Percentiles rank a stretch among this genome's conserved stretches.
phyloP scores from a whole-genome alignment of 23 tunicate genomes.

The Halocynthia aurantium region DNA sequence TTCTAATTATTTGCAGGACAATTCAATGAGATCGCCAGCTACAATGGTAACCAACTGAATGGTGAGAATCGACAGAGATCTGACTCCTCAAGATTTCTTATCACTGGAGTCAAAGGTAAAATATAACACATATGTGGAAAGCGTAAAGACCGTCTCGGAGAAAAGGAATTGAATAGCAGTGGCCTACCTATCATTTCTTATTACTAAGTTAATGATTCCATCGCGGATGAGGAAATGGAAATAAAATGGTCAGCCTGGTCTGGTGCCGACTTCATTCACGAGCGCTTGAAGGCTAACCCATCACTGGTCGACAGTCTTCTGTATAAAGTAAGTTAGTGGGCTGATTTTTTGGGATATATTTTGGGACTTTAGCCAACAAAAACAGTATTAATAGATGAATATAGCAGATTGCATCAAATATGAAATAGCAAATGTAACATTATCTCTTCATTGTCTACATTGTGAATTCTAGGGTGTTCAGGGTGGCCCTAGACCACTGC shows the following conservation, averaged over 20 bases:
- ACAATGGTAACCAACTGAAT: too few species aligned
- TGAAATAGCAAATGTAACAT: neutral
- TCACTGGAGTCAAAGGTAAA: conserved; percentile 36
- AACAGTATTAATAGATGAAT: neutral
- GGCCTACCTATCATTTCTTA: neutral
- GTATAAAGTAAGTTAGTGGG: conserved; percentile 1
- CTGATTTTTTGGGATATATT: too few species aligned
- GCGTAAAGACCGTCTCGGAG: neutral
- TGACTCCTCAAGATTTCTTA: conserved; percentile 16
- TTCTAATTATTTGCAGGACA: neutral
- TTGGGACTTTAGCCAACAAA: too few species aligned
- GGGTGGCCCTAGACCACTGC: neutral
- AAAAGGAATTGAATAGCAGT: too few species aligned
- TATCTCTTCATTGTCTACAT: neutral
- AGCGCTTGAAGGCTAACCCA: neutral
- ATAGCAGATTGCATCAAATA: neutral
- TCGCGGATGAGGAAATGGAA: conserved; percentile 1
- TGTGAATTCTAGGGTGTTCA: neutral
- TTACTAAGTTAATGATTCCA: conserved; percentile 1
- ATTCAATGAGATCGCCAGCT: conserved; percentile 9
- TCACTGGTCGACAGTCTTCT: neutral
- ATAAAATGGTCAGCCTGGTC: neutral
- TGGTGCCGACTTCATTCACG: conserved; percentile 1
- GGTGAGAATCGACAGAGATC: neutral
- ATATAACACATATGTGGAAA: neutral